A percentile compares a stretch with the other conserved stretches of the same genome.
Conservation (phyloP, 35 echinoderm and acorn worm species). For the Lytechinus pictus region DNA sequence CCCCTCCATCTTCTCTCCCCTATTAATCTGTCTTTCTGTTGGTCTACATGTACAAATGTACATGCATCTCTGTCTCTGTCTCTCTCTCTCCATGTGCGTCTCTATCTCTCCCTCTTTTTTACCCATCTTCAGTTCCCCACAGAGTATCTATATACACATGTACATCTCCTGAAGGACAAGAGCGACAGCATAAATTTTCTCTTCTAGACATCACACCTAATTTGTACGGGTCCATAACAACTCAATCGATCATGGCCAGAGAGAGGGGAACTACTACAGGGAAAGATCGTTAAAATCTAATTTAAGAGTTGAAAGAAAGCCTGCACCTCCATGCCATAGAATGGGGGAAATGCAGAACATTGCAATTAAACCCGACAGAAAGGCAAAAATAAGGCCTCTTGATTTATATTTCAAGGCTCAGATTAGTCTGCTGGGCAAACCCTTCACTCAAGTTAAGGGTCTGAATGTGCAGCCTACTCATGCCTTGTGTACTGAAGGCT, state of each 20-base stretch:
- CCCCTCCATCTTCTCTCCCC: not conserved
- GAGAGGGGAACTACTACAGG: not conserved
- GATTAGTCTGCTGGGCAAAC: too few relatives aligned
- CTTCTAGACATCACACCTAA: not conserved
- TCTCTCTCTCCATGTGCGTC: not conserved
- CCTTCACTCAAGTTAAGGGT: too few relatives aligned
- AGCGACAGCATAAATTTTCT: not conserved
- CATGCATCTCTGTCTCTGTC: not conserved
- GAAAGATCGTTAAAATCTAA: constrained; percentile 7
- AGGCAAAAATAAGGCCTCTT: not conserved
- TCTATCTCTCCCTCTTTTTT: not conserved
- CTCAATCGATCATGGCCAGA: not conserved
- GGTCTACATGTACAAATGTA: too few relatives aligned
- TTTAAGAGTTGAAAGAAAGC: constrained; percentile 8
- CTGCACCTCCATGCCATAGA: not conserved
- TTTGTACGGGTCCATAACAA: not conserved
- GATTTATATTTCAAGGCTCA: too few relatives aligned
- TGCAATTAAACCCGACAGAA: not conserved
- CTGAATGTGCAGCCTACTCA: too few relatives aligned
- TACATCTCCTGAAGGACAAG: not conserved
- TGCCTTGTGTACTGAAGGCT: too few relatives aligned
- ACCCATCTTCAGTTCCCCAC: not conserved
- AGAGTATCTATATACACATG: not conserved
- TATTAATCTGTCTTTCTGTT: too few relatives aligned
- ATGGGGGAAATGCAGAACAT: not conserved